Percentiles rank a stretch among this genome's conserved stretches.
Evolutionary conservation across 2,888 invertebrate species (phyloP).

Genomic region (Agelastica alni): DNA sequence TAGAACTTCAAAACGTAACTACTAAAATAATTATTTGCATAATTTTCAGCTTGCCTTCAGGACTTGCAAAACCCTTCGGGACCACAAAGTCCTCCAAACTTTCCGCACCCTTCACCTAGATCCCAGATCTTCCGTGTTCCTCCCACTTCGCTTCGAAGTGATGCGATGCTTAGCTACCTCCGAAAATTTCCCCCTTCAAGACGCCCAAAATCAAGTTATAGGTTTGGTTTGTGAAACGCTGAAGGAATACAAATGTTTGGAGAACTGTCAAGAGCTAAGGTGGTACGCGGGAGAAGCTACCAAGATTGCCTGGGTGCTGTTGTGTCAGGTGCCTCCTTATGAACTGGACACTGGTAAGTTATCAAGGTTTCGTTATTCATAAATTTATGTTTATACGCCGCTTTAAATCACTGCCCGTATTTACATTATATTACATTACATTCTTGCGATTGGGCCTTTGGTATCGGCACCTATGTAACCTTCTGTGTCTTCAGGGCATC

Average conservation of each 20-base stretch:
- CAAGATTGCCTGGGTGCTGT: constrained; percentile 84
- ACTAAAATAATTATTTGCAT: too few relatives aligned
- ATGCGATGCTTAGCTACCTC: constrained; percentile 66
- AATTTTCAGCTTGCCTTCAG: constrained; percentile 74
- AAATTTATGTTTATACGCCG: too few relatives aligned
- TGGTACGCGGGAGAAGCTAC: constrained; percentile 83
- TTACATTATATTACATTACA: too few relatives aligned
- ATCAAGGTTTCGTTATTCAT: too few relatives aligned
- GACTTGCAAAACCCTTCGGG: constrained; percentile 71
- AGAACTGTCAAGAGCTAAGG: constrained; percentile 74
- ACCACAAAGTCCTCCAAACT: constrained; percentile 73
- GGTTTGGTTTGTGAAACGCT: constrained; percentile 76
- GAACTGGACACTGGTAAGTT: constrained; percentile 62
- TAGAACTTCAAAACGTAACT: too few relatives aligned
- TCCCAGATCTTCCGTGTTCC: constrained; percentile 54
- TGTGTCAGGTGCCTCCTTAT: constrained; percentile 72
- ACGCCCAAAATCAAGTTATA: constrained; percentile 69
- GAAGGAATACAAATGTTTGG: constrained; percentile 90
- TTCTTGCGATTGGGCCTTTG: too few relatives aligned
- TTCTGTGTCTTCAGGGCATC: too few relatives aligned
- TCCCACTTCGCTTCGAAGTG: constrained; percentile 64
- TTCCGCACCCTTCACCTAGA: constrained; percentile 59
- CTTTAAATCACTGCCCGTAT: neutral
- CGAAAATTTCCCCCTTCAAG: constrained; percentile 71
- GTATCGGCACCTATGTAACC: too few relatives aligned